These are phyloP conservation scores for Drosophila limbata DNA, from an alignment of 2,888 invertebrate species.

Conservation along the genomic window DNA sequence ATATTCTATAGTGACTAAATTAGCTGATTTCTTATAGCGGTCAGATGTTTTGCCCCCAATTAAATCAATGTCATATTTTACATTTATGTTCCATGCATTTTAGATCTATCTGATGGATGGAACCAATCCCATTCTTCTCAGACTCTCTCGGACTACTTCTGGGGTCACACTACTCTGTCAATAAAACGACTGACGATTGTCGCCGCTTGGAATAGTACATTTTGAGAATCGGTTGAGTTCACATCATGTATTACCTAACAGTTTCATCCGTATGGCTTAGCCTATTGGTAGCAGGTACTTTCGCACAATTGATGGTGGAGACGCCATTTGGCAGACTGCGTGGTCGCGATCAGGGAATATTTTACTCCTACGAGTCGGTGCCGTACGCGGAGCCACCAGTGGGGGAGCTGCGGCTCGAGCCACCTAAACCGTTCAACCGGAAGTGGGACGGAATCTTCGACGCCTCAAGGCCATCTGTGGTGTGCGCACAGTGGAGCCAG, in stretches of 20 bases:
- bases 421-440: conserved; percentile 63
- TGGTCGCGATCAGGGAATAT: conserved; percentile 80
- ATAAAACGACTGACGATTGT: conserved; percentile 9
- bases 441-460: conserved; percentile 70
- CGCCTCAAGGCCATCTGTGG: conserved; percentile 87
- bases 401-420: conserved; percentile 88
- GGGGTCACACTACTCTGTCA: not conserved
- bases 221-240: conserved; percentile 1
- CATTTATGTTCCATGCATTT: not conserved
- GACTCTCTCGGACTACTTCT: not conserved
- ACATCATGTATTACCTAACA: conserved; percentile 3
- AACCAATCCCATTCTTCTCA: conserved; percentile 11
- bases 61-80: conserved; percentile 15
- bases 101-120: not conserved
- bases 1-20: not conserved
- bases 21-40: not conserved
- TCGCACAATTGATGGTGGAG: conserved; percentile 57
- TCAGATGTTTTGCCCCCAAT: conserved; percentile 1
- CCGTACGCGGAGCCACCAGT: conserved; percentile 90
- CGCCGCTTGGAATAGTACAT: conserved; percentile 2
- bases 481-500: conserved; percentile 88
- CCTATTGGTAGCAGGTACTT: not conserved
- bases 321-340: conserved; percentile 71
- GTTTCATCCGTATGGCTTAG: not conserved
- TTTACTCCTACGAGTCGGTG: conserved; percentile 88